These are phyloP conservation scores for Luffia ferchaultella DNA, from an alignment of 2,888 invertebrate species.

Conservation along the genomic window DNA sequence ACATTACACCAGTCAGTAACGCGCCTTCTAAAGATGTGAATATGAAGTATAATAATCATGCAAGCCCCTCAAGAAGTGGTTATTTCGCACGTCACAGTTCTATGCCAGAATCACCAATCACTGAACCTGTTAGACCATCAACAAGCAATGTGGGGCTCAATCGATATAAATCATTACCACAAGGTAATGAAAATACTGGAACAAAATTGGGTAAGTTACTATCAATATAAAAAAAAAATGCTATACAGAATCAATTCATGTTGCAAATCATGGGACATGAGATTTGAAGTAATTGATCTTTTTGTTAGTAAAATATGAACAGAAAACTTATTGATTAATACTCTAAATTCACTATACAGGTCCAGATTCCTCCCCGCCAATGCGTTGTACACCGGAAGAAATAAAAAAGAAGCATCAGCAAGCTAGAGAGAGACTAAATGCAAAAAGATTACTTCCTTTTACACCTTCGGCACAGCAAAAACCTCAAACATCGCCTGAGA, in stretches of 20 bases:
- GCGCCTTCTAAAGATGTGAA: neutral
- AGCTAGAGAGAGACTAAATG: conserved; percentile 66
- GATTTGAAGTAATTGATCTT: too few relatives aligned
- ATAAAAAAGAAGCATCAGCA: conserved; percentile 68
- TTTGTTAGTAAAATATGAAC: too few relatives aligned
- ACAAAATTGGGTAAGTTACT: neutral
- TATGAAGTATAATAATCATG: conserved; percentile 23
- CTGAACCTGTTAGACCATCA: conserved; percentile 33
- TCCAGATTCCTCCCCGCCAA: conserved; percentile 34
- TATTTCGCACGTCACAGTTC: conserved; percentile 47
- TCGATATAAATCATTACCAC: conserved; percentile 54
- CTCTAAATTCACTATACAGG: conserved; percentile 2
- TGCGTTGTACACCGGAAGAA: conserved; percentile 64
- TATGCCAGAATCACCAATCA: conserved; percentile 54
- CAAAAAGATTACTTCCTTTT: conserved; percentile 53
- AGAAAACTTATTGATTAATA: too few relatives aligned
- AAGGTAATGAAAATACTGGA: conserved; percentile 22
- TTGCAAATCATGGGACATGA: too few relatives aligned
- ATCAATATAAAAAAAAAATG: too few relatives aligned
- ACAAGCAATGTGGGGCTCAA: conserved; percentile 49
- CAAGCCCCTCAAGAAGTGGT: conserved; percentile 37
- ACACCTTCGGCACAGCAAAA: conserved; percentile 23
- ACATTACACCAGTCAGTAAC: conserved; percentile 12
- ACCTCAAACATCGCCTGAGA: conserved; percentile 22
- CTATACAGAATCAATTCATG: too few relatives aligned